Evolutionary conservation across 2,888 invertebrate species (phyloP), one percentile per base, ranked within the genome.

Genomic region (Tupiocoris notatus): DNA sequence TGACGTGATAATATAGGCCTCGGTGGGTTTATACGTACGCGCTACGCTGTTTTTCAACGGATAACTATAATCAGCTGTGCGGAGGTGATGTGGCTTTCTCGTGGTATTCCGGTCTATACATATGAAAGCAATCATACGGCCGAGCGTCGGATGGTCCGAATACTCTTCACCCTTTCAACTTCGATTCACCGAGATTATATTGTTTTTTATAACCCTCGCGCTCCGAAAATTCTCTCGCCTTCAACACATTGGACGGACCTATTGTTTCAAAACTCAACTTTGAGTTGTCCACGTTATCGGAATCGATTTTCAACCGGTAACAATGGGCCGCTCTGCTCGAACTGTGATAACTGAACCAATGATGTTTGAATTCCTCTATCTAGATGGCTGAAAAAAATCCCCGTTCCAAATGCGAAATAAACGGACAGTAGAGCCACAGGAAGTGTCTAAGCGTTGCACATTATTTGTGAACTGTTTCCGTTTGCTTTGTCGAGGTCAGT

Each of bases 101-200:
- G 70, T 54, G 20, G 68, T 56, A 57, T 59, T 23, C 59, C 70
- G 3, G 39, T 39, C 39, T 39, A 39, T 59, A 70, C 57, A 67
- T 70, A 59, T 70, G 70, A 70, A 70, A 70, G 70, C 70, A 70
- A 70, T 70, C 70, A 70, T 58, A 66, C 56, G 39, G 39, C 39
- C 39, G 3, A 39, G 39, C 39, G 6, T 39, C 12, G 39, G 3
- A 39, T 12, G 12, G 6, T 22, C 56, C 70, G 23, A 18, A 57
- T 25, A 65, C 22, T 22, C 70, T 39, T 20, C 23, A 57, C 58
- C 25, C 59, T 58, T 54, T 57, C 22, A 67, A 57, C 67, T 67
- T 59, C 70, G 70, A 70, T 70, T 70, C 70, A n/a, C 58, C 59
- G 70, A 70, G 70, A 70, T 70, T 70, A 70, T 70, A 70, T 70